These are phyloP conservation scores for Tyrannus savana DNA, from an alignment of 2,113 vertebrate species.

Conservation along the genomic window DNA sequence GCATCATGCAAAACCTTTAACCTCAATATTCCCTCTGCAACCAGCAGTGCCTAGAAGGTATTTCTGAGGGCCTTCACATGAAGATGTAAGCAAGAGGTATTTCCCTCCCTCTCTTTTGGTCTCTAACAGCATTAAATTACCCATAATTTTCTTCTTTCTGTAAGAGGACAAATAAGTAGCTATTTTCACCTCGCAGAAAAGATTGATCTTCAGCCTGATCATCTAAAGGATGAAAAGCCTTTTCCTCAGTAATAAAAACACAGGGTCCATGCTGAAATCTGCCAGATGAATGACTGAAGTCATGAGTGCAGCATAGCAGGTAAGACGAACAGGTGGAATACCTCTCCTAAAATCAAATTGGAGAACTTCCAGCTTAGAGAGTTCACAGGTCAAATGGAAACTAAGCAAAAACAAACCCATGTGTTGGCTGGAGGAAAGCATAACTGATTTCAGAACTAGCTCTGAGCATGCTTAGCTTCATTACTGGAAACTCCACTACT, in stretches of 20 bases:
- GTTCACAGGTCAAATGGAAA: neutral
- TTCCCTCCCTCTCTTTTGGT: neutral
- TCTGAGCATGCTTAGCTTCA: neutral
- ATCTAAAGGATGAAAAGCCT: neutral
- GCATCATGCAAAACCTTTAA: neutral
- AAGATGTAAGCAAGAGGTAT: neutral
- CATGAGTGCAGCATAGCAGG: neutral
- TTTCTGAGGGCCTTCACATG: neutral
- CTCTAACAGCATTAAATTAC: neutral
- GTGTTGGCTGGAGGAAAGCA: neutral
- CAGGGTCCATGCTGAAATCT: neutral
- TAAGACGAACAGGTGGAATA: neutral
- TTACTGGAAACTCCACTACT: neutral
- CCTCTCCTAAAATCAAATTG: neutral
- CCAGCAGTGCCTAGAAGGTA: fast-evolving
- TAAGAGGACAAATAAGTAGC: neutral
- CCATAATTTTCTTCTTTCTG: neutral
- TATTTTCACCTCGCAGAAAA: neutral
- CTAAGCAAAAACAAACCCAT: neutral
- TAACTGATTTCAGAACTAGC: neutral
- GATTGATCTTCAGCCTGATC: neutral
- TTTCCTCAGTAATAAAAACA: neutral
- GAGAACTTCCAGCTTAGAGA: neutral
- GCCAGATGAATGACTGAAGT: neutral
- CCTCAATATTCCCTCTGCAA: neutral